These are phyloP conservation scores for Hycleus cichorii DNA, from an alignment of 1,140 invertebrate species.

Conservation along the genomic window DNA sequence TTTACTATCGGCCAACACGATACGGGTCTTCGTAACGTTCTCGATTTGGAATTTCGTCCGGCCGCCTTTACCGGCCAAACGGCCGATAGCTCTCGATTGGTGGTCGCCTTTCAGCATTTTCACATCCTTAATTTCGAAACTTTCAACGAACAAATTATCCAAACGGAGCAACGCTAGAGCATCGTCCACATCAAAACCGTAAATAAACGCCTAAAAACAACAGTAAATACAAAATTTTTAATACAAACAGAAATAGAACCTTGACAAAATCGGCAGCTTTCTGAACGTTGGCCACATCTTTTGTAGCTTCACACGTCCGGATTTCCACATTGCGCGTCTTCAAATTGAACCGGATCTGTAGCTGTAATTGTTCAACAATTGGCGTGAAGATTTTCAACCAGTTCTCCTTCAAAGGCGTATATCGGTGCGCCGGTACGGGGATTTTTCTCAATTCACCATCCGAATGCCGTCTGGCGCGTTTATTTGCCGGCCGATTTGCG, in stretches of 20 bases:
- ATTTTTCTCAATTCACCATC: slow-evolving; percentile 58
- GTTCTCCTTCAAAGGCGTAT: slow-evolving; percentile 89
- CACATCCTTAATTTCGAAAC: slow-evolving; percentile 95
- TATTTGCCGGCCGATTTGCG: slow-evolving; percentile 43
- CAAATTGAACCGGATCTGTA: slow-evolving; percentile 93
- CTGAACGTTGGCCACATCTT: slow-evolving; percentile 86
- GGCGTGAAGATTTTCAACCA: slow-evolving; percentile 98
- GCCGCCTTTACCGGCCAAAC: slow-evolving; percentile 95
- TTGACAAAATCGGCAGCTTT: slow-evolving; percentile 98
- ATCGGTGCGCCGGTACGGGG: slow-evolving; percentile 61
- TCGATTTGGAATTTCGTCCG: slow-evolving; percentile 98
- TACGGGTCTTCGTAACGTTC: slow-evolving; percentile 97
- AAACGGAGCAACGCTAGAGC: slow-evolving; percentile 88
- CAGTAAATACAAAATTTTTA: neutral
- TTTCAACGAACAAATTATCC: slow-evolving; percentile 96
- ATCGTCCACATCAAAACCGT: slow-evolving; percentile 97
- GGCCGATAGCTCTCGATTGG: slow-evolving; percentile 88
- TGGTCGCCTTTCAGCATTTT: slow-evolving; percentile 96
- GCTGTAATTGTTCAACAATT: slow-evolving; percentile 87
- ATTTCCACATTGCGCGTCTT: slow-evolving; percentile 89
- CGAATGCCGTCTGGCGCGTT: slow-evolving; percentile 45
- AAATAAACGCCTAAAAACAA: slow-evolving; percentile 71
- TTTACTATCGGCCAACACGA: slow-evolving; percentile 93
- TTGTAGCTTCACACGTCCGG: slow-evolving; percentile 63
- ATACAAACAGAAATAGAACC: slow-evolving; percentile 33